phyloP scores from a whole-genome alignment of 2,888 invertebrate species.

The Perizoma flavofasciatum region DNA sequence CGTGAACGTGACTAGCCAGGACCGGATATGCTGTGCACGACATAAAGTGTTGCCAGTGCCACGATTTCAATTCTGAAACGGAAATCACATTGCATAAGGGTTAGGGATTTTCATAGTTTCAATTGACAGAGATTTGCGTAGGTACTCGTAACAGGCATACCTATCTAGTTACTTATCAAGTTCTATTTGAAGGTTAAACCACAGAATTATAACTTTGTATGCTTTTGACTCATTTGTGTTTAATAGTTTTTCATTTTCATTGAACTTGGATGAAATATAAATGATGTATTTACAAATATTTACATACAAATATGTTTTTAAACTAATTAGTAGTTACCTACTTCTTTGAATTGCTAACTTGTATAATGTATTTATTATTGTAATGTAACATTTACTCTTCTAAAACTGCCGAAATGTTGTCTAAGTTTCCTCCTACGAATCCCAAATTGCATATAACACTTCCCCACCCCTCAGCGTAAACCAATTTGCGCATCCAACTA shows the following conservation, averaged over 20 bases:
- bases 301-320: too few species aligned
- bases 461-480: constrained; percentile 23
- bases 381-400: neutral
- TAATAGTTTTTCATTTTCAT: too few species aligned
- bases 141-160: too few species aligned
- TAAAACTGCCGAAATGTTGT: constrained; percentile 4
- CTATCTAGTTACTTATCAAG: too few species aligned
- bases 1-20: neutral
- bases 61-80: constrained; percentile 26
- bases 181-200: too few species aligned
- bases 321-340: too few species aligned
- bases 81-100: constrained; percentile 18
- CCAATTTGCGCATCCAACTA: constrained; percentile 34
- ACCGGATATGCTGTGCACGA: constrained; percentile 19
- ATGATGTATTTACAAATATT: too few species aligned
- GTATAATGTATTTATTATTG: too few species aligned
- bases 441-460: constrained; percentile 25
- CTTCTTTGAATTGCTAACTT: too few species aligned
- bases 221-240: too few species aligned
- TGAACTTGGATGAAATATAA: too few species aligned
- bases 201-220: too few species aligned
- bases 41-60: constrained; percentile 12
- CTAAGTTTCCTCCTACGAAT: constrained; percentile 7
- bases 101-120: constrained; percentile 20
- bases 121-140: neutral